Base-by-base conservation (phyloP, 2,113 vertebrate species). In the Trogon surrucura region DNA sequence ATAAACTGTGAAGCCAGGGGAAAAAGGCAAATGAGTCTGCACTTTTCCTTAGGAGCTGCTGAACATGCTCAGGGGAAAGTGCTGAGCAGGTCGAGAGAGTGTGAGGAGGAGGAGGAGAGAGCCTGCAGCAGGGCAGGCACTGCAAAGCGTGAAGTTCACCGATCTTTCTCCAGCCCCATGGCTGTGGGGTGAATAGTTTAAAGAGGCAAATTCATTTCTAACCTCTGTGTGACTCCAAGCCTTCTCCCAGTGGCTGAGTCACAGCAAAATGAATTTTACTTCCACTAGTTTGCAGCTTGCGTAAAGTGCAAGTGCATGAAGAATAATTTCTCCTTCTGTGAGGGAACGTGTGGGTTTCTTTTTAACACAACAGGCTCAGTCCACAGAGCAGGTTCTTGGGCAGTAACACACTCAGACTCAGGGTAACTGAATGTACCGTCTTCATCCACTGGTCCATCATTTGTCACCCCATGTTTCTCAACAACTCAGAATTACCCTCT, bases 261-360 rank as follows among this genome's bases (percentile, higher is more conserved):
- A 72, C 64, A 64, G 57, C 34, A 57, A 95, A 89, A 72, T 61
- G 61, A 38, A 69, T 79, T 93, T 92, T 71, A 11, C 48, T 93
- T 92, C 77, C 0, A 0, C 57, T 56, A 2, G 48, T 78, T 69
- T 87, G 65, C 69, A 51, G 60, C 65, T 67, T 71, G 48, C 38
- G 48, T 67, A 66, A 93, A 60, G 8, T 22, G 23, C 23, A 69
- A 89, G 57, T 41, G 65, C 73, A 75, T 72, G 84, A 75, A 80
- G 69, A 84, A 48, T 61, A 86, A 18, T 32, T 84, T 77, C 67
- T 86, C 4, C 0, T 32, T 30, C 34, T 69, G 32, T 0, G 1
- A 84, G 45, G 34, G 32, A 64, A 51, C 22, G 1, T 0, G 0
- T 10, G 53, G 57, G 23, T 9, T 88, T 61, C 34, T 27, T 73